Evolutionary conservation across 2,113 vertebrate species (phyloP).

Genomic region (Struthidea cinerea): DNA sequence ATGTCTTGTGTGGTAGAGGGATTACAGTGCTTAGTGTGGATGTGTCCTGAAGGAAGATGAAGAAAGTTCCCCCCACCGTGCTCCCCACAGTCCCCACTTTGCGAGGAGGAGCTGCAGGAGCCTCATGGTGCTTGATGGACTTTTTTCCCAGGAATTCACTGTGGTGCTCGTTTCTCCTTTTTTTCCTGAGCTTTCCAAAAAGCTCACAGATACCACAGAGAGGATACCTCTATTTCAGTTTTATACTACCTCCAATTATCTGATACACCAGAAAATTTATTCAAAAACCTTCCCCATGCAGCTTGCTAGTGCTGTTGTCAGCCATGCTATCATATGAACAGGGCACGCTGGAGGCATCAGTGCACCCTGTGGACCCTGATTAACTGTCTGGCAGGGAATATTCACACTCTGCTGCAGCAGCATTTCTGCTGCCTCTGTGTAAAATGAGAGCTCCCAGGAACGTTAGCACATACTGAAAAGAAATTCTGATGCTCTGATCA

Average conservation of each 20-base stretch:
- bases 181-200: background rate
- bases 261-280: background rate
- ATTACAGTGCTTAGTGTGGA: background rate
- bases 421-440: constrained; percentile 58
- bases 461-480: constrained; percentile 3
- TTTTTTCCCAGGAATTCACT: background rate
- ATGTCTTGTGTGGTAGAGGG: background rate
- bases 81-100: background rate
- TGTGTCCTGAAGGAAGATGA: background rate
- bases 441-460: constrained; percentile 59
- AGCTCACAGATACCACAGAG: background rate
- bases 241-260: background rate
- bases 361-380: background rate
- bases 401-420: background rate
- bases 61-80: background rate
- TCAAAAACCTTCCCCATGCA: background rate
- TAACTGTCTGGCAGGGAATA: constrained; percentile 16
- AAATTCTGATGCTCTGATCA: background rate
- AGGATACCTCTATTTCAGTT: background rate
- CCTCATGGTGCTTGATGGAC: background rate
- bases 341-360: background rate
- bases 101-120: background rate
- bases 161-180: background rate
- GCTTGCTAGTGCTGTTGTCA: background rate
- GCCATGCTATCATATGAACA: background rate